These are phyloP conservation scores for Laspeyria flexula DNA, from an alignment of 2,888 invertebrate genomes.

Conservation along the genomic window DNA sequence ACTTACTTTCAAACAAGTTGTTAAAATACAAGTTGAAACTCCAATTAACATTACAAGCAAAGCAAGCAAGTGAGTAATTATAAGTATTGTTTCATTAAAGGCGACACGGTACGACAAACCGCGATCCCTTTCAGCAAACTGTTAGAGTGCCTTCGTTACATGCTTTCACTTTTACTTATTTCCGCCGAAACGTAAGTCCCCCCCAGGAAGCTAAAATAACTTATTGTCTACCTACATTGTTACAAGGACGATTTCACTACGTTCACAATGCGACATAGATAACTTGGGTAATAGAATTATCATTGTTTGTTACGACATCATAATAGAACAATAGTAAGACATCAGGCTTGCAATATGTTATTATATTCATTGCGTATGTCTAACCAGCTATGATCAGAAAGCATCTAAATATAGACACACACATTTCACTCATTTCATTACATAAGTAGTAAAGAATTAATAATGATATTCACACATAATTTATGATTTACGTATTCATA, in stretches of 20 bases:
- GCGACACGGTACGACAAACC: conserved; percentile 6
- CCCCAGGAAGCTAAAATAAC: conserved; percentile 67
- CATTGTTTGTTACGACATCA: conserved; percentile 61
- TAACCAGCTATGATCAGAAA: too few relatives aligned
- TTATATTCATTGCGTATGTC: too few relatives aligned
- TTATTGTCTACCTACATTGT: conserved; percentile 70
- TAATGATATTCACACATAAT: too few relatives aligned
- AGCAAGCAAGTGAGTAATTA: conserved; percentile 13
- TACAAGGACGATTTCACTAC: conserved; percentile 77
- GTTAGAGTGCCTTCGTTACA: conserved; percentile 19
- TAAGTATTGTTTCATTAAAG: conserved; percentile 13
- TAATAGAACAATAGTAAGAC: conserved; percentile 55
- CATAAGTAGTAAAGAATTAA: too few relatives aligned
- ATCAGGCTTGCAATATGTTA: too few relatives aligned
- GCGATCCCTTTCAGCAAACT: conserved; percentile 29
- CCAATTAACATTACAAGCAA: conserved; percentile 12
- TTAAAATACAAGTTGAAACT: conserved; percentile 3
- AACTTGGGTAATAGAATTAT: conserved; percentile 51
- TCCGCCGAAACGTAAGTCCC: conserved; percentile 58
- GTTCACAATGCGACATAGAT: conserved; percentile 52
- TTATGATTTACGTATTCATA: too few relatives aligned
- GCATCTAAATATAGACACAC: too few relatives aligned
- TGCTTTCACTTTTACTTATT: conserved; percentile 77
- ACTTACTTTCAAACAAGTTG: conserved; percentile 11
- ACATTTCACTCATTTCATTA: too few relatives aligned